A percentile compares a stretch with the other conserved stretches of the same genome.
phyloP scores from a whole-genome alignment of 2,797 vertebrate genomes.

The Phoebastria nigripes region DNA sequence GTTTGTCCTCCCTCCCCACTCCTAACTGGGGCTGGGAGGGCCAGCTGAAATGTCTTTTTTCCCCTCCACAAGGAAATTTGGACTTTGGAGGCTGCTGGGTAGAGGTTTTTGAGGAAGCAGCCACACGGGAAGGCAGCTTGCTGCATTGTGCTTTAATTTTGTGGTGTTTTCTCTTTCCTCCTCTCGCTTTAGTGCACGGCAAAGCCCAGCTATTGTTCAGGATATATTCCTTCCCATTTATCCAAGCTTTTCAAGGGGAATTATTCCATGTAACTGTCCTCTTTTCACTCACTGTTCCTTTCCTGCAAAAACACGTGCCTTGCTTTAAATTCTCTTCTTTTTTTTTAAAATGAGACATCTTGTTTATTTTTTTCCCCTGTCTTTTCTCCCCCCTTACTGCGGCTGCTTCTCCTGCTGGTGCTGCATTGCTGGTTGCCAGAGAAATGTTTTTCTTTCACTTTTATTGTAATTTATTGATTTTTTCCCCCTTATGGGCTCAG shows the following conservation, averaged over 20 bases:
- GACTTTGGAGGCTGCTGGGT: neutral
- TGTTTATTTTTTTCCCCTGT: constrained; percentile 2
- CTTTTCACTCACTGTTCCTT: neutral
- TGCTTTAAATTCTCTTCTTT: neutral
- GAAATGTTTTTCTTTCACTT: constrained; percentile 53
- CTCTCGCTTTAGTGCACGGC: neutral
- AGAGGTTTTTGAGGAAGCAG: neutral
- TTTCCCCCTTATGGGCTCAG: neutral
- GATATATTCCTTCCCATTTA: neutral
- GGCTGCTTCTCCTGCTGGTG: constrained; percentile 58
- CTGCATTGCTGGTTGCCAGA: constrained; percentile 41
- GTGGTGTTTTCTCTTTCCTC: neutral
- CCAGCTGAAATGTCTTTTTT: neutral
- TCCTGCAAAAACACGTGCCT: constrained; percentile 1
- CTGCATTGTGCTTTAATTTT: neutral
- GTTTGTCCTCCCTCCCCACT: neutral
- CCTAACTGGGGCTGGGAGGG: neutral
- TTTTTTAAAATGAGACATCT: constrained; percentile 1
- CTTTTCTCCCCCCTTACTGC: neutral
- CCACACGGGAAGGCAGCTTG: neutral
- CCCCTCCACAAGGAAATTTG: neutral
- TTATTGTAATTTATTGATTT: constrained; percentile 14
- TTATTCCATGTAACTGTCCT: neutral
- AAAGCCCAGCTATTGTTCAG: neutral
- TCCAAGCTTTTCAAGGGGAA: neutral